Evolutionary conservation across 1,140 invertebrate species (phyloP).

Genomic region (Melipona quadrifasciata): DNA sequence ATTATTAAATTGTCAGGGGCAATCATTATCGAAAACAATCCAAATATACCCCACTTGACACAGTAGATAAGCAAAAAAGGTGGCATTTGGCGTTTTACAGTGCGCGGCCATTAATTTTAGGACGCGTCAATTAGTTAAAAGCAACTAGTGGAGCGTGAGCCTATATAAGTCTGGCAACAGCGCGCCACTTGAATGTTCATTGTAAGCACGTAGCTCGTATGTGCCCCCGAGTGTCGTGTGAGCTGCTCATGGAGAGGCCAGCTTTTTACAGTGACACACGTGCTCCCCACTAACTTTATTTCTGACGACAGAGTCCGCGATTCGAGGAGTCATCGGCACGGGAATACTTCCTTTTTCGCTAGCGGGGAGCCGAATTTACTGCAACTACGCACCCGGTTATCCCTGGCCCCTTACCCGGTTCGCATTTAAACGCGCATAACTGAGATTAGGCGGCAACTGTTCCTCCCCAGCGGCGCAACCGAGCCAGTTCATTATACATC

Average conservation of each 20-base stretch:
- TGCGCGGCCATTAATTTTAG: slow-evolving; percentile 23
- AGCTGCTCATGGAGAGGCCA: slow-evolving; percentile 39
- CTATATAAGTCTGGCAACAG: slow-evolving; percentile 55
- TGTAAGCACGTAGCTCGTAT: slow-evolving; percentile 28
- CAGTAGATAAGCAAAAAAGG: too few relatives aligned
- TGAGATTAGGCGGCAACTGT: slow-evolving; percentile 36
- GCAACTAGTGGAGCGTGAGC: slow-evolving; percentile 13
- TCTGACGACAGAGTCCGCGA: slow-evolving; percentile 54
- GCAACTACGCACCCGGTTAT: slow-evolving; percentile 39
- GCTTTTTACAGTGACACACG: slow-evolving; percentile 56
- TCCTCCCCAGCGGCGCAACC: neutral
- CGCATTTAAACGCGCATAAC: slow-evolving; percentile 42
- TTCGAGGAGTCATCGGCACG: slow-evolving; percentile 56
- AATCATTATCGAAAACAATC: neutral
- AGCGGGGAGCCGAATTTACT: slow-evolving; percentile 50
- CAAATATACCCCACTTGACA: neutral
- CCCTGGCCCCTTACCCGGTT: slow-evolving; percentile 5
- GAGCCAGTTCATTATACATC: neutral
- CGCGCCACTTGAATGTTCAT: slow-evolving; percentile 46
- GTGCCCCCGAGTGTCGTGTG: slow-evolving; percentile 17
- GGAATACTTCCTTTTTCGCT: slow-evolving; percentile 49
- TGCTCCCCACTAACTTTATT: slow-evolving; percentile 60
- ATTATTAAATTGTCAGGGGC: too few relatives aligned
- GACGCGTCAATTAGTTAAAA: slow-evolving; percentile 34
- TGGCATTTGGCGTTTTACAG: neutral